Conservation (phyloP, 1,140 invertebrate species). For the Rhopalosiphum maidis region DNA sequence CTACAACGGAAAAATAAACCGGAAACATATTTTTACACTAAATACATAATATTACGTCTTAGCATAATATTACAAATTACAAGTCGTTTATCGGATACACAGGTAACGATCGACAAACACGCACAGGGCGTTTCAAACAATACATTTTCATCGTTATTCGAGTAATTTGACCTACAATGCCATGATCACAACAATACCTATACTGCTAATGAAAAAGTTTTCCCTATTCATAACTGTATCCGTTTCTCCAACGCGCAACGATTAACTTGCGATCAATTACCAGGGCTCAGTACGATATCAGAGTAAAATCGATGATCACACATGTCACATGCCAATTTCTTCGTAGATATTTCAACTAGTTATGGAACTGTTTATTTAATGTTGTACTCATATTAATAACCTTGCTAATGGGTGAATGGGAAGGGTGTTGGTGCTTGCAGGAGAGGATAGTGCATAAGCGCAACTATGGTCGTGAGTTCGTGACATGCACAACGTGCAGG, state of each 20-base stretch:
- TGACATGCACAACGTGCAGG: too few relatives aligned
- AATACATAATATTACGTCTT: neutral
- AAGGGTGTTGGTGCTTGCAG: neutral
- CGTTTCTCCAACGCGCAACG: neutral
- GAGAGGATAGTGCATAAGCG: too few relatives aligned
- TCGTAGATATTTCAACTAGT: neutral
- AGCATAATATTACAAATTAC: neutral
- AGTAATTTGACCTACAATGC: neutral
- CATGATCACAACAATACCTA: neutral
- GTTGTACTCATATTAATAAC: neutral
- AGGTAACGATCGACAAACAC: neutral
- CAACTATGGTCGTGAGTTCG: too few relatives aligned
- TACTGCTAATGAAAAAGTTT: neutral
- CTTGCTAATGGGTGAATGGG: neutral
- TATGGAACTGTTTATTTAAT: neutral
- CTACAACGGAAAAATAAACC: neutral
- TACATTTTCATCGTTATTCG: neutral
- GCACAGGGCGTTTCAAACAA: neutral
- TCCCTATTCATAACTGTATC: neutral
- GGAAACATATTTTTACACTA: neutral
- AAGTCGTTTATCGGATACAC: neutral
- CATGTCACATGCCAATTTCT: neutral
- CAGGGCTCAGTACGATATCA: neutral
- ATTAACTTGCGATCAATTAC: neutral
- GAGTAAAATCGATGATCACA: neutral